Conservation (phyloP, 1,140 invertebrate species). For the Papilio polyxenes region DNA sequence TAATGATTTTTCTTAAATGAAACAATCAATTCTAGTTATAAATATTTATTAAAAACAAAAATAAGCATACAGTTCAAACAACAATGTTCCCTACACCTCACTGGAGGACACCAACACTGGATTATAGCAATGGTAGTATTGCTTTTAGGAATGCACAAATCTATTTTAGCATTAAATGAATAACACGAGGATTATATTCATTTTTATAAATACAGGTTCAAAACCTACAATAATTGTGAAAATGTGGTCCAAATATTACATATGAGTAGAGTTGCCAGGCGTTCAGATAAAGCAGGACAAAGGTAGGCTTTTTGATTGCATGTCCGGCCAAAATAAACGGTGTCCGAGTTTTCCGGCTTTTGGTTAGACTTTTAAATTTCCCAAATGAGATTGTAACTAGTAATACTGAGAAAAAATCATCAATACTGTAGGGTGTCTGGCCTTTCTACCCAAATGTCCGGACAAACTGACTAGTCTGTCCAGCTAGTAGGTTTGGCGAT, state of each 20-base stretch:
- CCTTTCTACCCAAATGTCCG: too few species aligned
- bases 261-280: too few species aligned
- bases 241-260: slow-evolving; percentile 33
- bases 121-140: background rate
- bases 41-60: slow-evolving; percentile 64
- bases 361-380: too few species aligned
- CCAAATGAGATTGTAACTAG: too few species aligned
- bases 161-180: slow-evolving; percentile 3
- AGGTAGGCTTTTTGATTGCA: too few species aligned
- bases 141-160: slow-evolving; percentile 27
- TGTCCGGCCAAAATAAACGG: too few species aligned
- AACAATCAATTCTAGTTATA: slow-evolving; percentile 40
- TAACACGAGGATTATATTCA: background rate
- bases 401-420: too few species aligned
- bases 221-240: slow-evolving; percentile 35
- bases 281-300: too few species aligned
- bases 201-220: background rate
- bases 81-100: slow-evolving; percentile 56
- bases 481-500: too few species aligned
- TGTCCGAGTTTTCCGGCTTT: too few species aligned
- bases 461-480: too few species aligned
- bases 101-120: slow-evolving; percentile 42
- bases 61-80: slow-evolving; percentile 48
- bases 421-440: too few species aligned
- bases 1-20: slow-evolving; percentile 41